A percentile compares a stretch with the other conserved stretches of the same genome.
Conservation (phyloP, 1,140 invertebrate species). For the Pararge aegeria region DNA sequence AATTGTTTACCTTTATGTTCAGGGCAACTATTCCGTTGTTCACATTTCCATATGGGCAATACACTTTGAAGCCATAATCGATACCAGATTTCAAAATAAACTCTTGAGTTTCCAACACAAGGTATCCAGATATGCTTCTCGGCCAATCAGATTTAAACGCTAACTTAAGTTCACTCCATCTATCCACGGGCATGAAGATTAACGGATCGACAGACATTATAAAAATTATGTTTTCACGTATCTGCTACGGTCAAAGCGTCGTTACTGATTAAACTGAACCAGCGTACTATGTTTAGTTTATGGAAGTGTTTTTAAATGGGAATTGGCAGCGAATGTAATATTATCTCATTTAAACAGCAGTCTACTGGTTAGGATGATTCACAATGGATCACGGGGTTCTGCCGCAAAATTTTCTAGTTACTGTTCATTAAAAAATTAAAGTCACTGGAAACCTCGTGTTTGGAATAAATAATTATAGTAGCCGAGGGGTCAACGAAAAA, state of each 20-base stretch:
- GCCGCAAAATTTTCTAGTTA: too few species aligned
- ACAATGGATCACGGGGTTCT: too few species aligned
- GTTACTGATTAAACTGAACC: not conserved
- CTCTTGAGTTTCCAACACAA: slow-evolving; percentile 32
- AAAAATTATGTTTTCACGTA: not conserved
- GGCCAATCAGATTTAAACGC: slow-evolving; percentile 41
- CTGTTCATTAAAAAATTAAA: too few species aligned
- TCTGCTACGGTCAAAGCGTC: not conserved
- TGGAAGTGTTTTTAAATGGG: too few species aligned
- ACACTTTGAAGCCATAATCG: slow-evolving; percentile 47
- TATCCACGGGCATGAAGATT: slow-evolving; percentile 34
- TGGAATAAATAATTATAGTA: too few species aligned
- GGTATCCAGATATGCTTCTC: slow-evolving; percentile 35
- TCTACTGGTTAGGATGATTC: too few species aligned
- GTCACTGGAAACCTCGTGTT: too few species aligned
- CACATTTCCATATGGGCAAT: slow-evolving; percentile 44
- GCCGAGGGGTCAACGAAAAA: too few species aligned
- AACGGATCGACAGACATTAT: slow-evolving; percentile 36
- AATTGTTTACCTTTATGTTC: slow-evolving; percentile 29
- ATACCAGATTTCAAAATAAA: slow-evolving; percentile 30
- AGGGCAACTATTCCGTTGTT: slow-evolving; percentile 36
- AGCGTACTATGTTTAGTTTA: too few species aligned
- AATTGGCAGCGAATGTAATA: not conserved
- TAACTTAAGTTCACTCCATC: slow-evolving; percentile 38
- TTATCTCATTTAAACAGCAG: too few species aligned